Percentiles rank a stretch among this genome's conserved stretches.
phyloP scores from a whole-genome alignment of 1,140 invertebrate genomes.

The Lasioglossum baleicum region DNA sequence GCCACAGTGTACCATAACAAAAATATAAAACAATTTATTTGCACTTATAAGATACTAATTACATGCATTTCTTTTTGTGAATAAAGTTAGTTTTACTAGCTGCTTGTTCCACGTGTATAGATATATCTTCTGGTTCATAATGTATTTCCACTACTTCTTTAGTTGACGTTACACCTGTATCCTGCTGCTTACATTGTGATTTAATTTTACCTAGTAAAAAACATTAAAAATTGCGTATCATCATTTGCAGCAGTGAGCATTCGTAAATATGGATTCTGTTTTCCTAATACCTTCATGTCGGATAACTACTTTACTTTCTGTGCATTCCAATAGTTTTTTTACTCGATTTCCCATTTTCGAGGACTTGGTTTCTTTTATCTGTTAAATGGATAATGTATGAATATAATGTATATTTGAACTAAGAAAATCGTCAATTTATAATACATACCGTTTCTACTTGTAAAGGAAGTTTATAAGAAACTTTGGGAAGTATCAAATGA shows the following conservation, averaged over 20 bases:
- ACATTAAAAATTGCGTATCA: neutral
- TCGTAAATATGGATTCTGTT: neutral
- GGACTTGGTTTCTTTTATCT: constrained; percentile 38
- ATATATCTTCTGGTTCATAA: constrained; percentile 39
- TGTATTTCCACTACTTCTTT: constrained; percentile 27
- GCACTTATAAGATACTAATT: neutral
- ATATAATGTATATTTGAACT: neutral
- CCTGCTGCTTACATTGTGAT: neutral
- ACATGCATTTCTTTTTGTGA: neutral
- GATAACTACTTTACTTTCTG: constrained; percentile 44
- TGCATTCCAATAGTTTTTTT: constrained; percentile 26
- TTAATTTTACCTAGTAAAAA: constrained; percentile 40
- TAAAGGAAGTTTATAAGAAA: constrained; percentile 36
- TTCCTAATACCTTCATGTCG: constrained; percentile 41
- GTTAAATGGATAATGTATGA: neutral
- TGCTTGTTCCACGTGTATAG: constrained; percentile 35
- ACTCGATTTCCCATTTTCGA: constrained; percentile 19
- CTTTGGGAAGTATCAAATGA: constrained; percentile 38
- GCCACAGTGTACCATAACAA: neutral
- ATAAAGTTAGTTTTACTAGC: constrained; percentile 34
- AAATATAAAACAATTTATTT: constrained; percentile 14
- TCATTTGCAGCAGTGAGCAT: neutral
- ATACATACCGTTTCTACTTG: constrained; percentile 30
- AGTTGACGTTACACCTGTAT: neutral
- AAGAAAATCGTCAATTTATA: neutral